These are phyloP conservation scores for Misgurnus anguillicaudatus DNA, from an alignment of 2,113 vertebrate species.

Conservation along the genomic window DNA sequence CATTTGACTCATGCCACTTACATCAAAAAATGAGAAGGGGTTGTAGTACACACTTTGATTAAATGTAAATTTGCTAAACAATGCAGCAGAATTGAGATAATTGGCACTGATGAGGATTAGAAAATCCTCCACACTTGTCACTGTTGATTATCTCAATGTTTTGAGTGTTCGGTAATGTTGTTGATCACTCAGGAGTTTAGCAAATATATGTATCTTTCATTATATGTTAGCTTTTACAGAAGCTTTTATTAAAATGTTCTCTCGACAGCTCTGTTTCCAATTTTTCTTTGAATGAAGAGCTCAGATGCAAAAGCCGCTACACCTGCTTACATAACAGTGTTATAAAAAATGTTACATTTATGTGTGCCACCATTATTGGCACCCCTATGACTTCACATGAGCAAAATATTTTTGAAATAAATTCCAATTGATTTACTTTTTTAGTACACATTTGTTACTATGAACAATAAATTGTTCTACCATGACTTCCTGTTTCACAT, in stretches of 20 bases:
- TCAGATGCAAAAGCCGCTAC: no score
- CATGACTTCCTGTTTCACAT: no score
- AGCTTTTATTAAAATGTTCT: background rate
- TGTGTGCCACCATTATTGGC: no score
- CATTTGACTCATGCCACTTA: slow-evolving; percentile 23
- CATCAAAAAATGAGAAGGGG: slow-evolving; percentile 40
- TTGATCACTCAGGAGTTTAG: background rate
- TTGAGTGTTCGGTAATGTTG: slow-evolving; percentile 7
- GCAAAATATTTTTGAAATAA: no score
- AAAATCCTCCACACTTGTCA: slow-evolving; percentile 16
- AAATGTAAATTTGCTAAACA: slow-evolving; percentile 33
- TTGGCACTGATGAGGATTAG: slow-evolving; percentile 26
- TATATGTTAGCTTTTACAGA: background rate
- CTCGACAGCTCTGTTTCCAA: no score
- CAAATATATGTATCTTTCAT: background rate
- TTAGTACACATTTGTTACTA: no score
- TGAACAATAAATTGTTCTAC: no score
- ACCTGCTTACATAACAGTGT: no score
- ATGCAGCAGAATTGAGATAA: slow-evolving; percentile 15
- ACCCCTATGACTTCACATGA: no score
- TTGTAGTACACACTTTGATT: slow-evolving; percentile 41
- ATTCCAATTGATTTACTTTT: no score
- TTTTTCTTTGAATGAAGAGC: no score
- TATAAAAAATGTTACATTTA: no score
- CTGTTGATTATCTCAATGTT: slow-evolving; percentile 19